Base-by-base conservation (phyloP, 2,888 invertebrate species). In the Meta bourneti region DNA sequence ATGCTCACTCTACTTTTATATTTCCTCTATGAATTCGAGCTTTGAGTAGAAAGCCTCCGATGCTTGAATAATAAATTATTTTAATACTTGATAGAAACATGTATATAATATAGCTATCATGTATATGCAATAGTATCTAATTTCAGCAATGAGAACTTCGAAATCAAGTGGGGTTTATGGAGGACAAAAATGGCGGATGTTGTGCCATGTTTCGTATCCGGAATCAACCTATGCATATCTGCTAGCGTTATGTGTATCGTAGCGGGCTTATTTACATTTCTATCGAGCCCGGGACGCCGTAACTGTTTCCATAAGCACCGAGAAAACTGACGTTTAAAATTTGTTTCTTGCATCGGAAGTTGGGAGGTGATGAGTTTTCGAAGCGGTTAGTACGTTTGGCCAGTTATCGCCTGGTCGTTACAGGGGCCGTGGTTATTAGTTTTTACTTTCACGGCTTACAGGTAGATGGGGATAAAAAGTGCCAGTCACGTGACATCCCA, bases 191-290 rank as follows among this genome's bases (percentile, higher is more conserved):
- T 86, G 85, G 85, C 19, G 52, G 52, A 34, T n/a, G 7, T 20
- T 5, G 51, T 77, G n/a, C 19, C 19, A 20, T 16, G 75, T n/a
- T n/a, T 54, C 5, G 20, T 16, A 75, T 20, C 20, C 13, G 20
- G 52, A n/a, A 20, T 72, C 61, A 61, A 77, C 19, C 49, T 16
- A 51, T 69, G 69, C 20, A 13, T 13, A 49, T 49, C 77, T 86
- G 16, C 69, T 11, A 34, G 69, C 20, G 34, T 61, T 81, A 81
- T 54, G 77, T 70, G 69, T 20, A 86, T 20, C 69, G 69, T 49
- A 11, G 48, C n/a, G 7, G 48, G 85, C 77, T 86, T 86, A 86
- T 86, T 86, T 86, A 86, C 85, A 86, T 86, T 77, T 86, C 78
- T 48, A 86, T 69, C 77, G 77, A 86, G 49, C 85, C n/a, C 19